A percentile compares a stretch with the other conserved stretches of the same genome.
phyloP scores from a whole-genome alignment of 2,797 vertebrate genomes.

The Psittacula derbiana region DNA sequence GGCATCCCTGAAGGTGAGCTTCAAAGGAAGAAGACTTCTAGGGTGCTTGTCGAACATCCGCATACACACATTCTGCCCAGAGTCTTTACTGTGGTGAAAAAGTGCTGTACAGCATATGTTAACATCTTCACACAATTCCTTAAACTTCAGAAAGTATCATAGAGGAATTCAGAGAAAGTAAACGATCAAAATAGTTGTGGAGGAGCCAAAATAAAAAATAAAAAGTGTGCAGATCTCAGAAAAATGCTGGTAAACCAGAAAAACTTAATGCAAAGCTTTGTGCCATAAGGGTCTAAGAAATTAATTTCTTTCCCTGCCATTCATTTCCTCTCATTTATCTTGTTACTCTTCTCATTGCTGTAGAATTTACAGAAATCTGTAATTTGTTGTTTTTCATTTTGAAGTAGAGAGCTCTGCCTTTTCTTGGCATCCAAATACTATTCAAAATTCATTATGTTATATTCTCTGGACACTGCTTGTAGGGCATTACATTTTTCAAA shows the following conservation, averaged over 20 bases:
- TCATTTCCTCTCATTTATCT: neutral
- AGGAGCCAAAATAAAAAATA: neutral
- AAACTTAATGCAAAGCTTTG: neutral
- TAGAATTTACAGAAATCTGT: neutral
- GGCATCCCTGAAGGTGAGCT: neutral
- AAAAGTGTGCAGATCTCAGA: neutral
- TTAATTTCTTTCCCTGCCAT: neutral
- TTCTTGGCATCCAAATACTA: neutral
- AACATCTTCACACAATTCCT: neutral
- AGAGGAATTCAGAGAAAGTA: neutral
- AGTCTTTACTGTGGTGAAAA: neutral
- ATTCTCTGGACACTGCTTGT: neutral
- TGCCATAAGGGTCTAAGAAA: neutral
- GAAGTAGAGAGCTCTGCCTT: neutral
- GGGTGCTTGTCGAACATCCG: neutral
- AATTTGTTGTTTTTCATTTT: conserved; percentile 2
- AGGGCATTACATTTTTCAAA: conserved; percentile 17
- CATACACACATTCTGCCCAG: fast-evolving
- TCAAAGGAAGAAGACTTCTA: neutral
- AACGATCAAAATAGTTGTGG: neutral
- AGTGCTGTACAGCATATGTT: neutral
- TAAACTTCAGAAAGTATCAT: neutral
- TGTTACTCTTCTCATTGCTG: neutral
- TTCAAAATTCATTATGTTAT: conserved; percentile 1
- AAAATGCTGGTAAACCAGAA: neutral